phyloP scores from a whole-genome alignment of 2,888 invertebrate species.

The Leptinotarsa rubiginosa region DNA sequence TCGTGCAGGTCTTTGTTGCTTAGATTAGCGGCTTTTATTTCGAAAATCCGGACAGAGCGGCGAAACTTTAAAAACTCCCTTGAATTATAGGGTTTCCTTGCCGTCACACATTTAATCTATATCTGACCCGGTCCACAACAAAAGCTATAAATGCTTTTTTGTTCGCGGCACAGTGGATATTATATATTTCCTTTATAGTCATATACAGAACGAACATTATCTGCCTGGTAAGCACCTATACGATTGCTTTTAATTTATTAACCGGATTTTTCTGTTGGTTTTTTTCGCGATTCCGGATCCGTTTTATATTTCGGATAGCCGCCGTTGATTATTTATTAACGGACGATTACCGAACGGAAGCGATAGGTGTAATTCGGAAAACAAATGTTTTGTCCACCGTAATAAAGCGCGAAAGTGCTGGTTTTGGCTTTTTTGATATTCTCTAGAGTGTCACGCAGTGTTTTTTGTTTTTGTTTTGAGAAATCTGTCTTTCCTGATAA shows the following conservation, averaged over 20 bases:
- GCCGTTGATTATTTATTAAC: slow-evolving; percentile 19
- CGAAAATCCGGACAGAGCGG: slow-evolving; percentile 15
- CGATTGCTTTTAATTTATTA: slow-evolving; percentile 23
- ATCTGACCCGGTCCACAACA: slow-evolving; percentile 30
- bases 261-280: slow-evolving; percentile 14
- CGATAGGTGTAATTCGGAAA: slow-evolving; percentile 16
- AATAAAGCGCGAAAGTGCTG: not conserved
- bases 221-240: slow-evolving; percentile 4
- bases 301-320: not conserved
- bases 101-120: slow-evolving; percentile 29
- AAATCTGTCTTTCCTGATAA: no score
- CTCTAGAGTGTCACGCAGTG: not conserved
- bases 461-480: not conserved
- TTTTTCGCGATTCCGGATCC: not conserved
- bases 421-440: not conserved
- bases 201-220: slow-evolving; percentile 6
- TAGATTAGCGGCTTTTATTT: slow-evolving; percentile 14
- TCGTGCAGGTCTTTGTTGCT: slow-evolving; percentile 13
- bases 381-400: not conserved
- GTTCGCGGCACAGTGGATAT: slow-evolving; percentile 27
- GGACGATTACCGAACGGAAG: slow-evolving; percentile 16
- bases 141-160: slow-evolving; percentile 35
- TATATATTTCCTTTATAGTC: slow-evolving; percentile 30
- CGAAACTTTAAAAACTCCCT: slow-evolving; percentile 21
- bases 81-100: slow-evolving; percentile 31